Conservation (phyloP, 2,888 invertebrate species). For the Chalcis sispes region DNA sequence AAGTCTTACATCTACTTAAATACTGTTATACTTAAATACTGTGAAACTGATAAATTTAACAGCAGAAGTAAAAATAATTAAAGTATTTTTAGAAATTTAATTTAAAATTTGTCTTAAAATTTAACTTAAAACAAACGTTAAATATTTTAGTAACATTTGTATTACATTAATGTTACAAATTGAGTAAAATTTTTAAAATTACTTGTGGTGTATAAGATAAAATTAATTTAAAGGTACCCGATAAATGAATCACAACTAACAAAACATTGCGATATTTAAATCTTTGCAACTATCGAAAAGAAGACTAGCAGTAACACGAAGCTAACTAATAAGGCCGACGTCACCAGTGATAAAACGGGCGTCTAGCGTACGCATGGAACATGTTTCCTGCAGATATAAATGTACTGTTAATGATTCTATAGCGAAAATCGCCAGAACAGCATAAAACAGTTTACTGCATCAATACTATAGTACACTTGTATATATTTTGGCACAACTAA, state of each 20-base stretch:
- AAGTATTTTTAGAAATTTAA: too few relatives aligned
- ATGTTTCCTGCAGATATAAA: conserved; percentile 1
- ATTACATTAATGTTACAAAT: too few relatives aligned
- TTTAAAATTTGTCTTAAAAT: too few relatives aligned
- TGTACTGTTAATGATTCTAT: conserved; percentile 38
- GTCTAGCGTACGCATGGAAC: conserved; percentile 4
- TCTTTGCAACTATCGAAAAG: background rate
- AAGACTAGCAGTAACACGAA: conserved; percentile 3
- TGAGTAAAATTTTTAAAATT: background rate
- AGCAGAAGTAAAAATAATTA: too few relatives aligned
- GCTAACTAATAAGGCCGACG: conserved; percentile 25
- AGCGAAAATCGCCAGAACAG: too few relatives aligned
- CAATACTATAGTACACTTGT: too few relatives aligned
- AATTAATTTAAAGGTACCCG: background rate
- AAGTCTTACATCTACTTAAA: too few relatives aligned
- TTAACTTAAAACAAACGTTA: too few relatives aligned
- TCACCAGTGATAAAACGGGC: conserved; percentile 27
- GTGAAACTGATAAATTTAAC: too few relatives aligned
- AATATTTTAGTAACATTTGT: too few relatives aligned
- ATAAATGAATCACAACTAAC: conserved; percentile 13
- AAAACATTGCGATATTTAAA: background rate
- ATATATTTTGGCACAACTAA: background rate
- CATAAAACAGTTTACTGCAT: too few relatives aligned
- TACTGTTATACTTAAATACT: too few relatives aligned
- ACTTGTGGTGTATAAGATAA: background rate